Percentiles rank a stretch among this genome's conserved stretches.
phyloP scores from a whole-genome alignment of 2,888 invertebrate genomes.

The Hemicrepidius hirtus region DNA sequence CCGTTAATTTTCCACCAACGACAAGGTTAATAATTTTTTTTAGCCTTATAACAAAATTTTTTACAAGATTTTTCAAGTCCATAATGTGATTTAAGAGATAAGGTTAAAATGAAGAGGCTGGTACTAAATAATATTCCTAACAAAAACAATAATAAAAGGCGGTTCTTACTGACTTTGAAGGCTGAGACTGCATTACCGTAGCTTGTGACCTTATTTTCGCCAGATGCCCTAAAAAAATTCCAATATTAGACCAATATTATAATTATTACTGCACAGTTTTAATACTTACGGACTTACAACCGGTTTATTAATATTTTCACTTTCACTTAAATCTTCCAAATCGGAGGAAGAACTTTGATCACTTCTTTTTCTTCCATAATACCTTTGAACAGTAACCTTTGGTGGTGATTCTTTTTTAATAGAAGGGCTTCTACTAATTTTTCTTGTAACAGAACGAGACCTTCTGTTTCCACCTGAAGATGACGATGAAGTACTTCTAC shows the following conservation, averaged over 20 bases:
- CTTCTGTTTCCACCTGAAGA: conserved; percentile 64
- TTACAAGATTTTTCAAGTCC: neutral
- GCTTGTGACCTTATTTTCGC: conserved; percentile 70
- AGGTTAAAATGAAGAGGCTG: conserved; percentile 13
- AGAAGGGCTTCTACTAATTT: conserved; percentile 56
- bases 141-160: conserved; percentile 71
- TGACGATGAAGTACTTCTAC: conserved; percentile 52
- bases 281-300: conserved; percentile 55
- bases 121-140: conserved; percentile 48
- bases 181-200: conserved; percentile 83
- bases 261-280: neutral
- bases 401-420: conserved; percentile 63
- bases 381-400: conserved; percentile 72
- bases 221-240: conserved; percentile 68
- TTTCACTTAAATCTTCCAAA: conserved; percentile 66
- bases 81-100: neutral
- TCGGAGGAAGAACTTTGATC: conserved; percentile 74
- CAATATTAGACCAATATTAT: neutral
- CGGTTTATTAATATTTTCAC: conserved; percentile 62
- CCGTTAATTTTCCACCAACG: no score
- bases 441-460: conserved; percentile 53
- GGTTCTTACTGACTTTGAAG: conserved; percentile 99
- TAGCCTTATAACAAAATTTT: no score
- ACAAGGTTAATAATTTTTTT: no score
- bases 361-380: conserved; percentile 76